Evolutionary conservation across 1,140 invertebrate species (phyloP).

Genomic region (Rhynchophorus ferrugineus): DNA sequence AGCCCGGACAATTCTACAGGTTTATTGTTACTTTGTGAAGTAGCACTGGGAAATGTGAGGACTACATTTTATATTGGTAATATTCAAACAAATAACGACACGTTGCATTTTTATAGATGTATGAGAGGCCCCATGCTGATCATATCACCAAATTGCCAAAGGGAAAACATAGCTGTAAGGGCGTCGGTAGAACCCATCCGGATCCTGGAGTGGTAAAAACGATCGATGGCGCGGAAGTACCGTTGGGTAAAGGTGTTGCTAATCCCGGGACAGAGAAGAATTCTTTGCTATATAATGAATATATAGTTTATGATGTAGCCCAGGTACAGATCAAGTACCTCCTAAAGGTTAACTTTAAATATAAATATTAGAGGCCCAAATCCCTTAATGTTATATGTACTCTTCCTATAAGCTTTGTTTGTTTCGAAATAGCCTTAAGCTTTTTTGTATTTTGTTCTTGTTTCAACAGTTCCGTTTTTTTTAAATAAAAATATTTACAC

Average conservation of each 20-base stretch:
- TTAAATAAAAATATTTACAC: too few relatives aligned
- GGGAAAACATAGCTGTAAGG: slow-evolving; percentile 73
- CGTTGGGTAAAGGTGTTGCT: slow-evolving; percentile 55
- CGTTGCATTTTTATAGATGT: slow-evolving; percentile 43
- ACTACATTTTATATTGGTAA: not conserved
- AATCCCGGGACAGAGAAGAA: slow-evolving; percentile 33
- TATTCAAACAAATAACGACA: not conserved
- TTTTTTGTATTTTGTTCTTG: too few relatives aligned
- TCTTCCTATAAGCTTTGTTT: too few relatives aligned
- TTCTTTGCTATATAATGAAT: slow-evolving; percentile 78
- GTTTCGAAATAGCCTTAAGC: too few relatives aligned
- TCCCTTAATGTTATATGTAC: too few relatives aligned
- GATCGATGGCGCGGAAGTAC: slow-evolving; percentile 60
- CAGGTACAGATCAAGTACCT: slow-evolving; percentile 81
- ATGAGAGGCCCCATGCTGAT: slow-evolving; percentile 61
- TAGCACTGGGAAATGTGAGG: slow-evolving; percentile 88
- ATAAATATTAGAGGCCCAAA: slow-evolving; percentile 44
- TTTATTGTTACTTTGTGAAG: slow-evolving; percentile 87
- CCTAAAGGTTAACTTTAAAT: slow-evolving; percentile 72
- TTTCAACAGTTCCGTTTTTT: too few relatives aligned
- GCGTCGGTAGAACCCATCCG: slow-evolving; percentile 68
- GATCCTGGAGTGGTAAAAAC: slow-evolving; percentile 46
- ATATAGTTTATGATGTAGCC: slow-evolving; percentile 85
- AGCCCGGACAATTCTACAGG: slow-evolving; percentile 63
- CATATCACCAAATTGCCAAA: slow-evolving; percentile 71